Evolutionary conservation across 2,888 invertebrate genomes (phyloP).

Genomic region (Melieria crassipennis): DNA sequence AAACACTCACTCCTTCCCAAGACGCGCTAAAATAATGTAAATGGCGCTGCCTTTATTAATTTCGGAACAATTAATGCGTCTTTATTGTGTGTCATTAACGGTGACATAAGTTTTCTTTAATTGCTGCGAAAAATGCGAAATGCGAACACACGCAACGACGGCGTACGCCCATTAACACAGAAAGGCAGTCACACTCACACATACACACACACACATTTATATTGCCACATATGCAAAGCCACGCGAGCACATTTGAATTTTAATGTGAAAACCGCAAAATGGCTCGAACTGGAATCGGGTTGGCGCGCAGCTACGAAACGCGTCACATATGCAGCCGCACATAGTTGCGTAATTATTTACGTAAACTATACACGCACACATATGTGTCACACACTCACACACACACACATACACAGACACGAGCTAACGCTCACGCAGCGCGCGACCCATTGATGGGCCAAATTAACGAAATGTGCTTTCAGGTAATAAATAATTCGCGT

Average conservation of each 20-base stretch:
- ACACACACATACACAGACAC: too few species aligned
- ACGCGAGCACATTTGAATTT: conserved; percentile 4
- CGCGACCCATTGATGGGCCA: background rate
- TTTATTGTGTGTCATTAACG: background rate
- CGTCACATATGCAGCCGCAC: background rate
- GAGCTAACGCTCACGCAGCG: too few species aligned
- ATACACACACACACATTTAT: conserved; percentile 16
- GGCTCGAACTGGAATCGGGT: background rate
- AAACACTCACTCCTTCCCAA: too few species aligned
- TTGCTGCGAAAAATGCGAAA: conserved; percentile 23
- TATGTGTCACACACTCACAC: too few species aligned
- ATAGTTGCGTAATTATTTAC: conserved; percentile 9
- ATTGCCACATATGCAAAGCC: conserved; percentile 14
- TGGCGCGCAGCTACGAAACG: too few species aligned
- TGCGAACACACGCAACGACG: background rate
- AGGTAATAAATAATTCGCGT: conserved; percentile 39
- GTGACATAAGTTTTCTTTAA: conserved; percentile 30
- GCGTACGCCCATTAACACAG: conserved; percentile 6
- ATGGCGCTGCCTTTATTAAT: background rate
- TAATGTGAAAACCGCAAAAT: conserved; percentile 11
- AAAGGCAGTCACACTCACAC: conserved; percentile 20
- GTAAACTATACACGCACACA: too few species aligned
- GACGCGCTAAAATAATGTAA: too few species aligned
- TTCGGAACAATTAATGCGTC: background rate
- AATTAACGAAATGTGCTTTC: conserved; percentile 31